Percentiles rank a stretch among this genome's conserved stretches.
phyloP scores from a whole-genome alignment of 64 coral and sea anemone species.

The Montipora foliosa region DNA sequence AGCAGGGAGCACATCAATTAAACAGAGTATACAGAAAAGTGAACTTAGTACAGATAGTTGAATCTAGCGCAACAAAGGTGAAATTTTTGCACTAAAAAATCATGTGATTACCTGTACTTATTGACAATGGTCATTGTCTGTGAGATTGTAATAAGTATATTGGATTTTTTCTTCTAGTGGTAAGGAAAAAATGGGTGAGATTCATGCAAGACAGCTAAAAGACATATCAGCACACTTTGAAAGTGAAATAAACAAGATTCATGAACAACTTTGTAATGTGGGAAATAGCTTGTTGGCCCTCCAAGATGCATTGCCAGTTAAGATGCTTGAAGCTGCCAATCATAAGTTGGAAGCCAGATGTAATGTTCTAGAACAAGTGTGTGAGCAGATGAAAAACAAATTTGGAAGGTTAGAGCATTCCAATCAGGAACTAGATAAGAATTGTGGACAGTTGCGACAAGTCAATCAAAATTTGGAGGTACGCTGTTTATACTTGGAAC shows the following conservation, averaged over 20 bases:
- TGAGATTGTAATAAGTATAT: neutral
- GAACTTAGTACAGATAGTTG: no score
- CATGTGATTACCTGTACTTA: no score
- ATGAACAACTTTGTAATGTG: conserved; percentile 57
- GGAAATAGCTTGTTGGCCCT: conserved; percentile 67
- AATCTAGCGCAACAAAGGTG: no score
- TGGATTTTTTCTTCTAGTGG: conserved; percentile 10
- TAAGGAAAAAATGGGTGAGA: conserved; percentile 61
- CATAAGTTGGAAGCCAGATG: conserved; percentile 81
- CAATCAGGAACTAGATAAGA: conserved; percentile 73
- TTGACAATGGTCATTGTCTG: no score
- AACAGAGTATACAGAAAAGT: no score
- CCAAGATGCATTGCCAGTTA: conserved; percentile 85
- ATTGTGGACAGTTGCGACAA: conserved; percentile 72
- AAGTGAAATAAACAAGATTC: conserved; percentile 63
- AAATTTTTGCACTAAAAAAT: no score
- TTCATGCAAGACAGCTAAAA: conserved; percentile 65
- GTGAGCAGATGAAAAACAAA: conserved; percentile 84
- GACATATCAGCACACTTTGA: conserved; percentile 78
- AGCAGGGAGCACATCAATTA: no score
- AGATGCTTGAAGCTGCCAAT: conserved; percentile 90
- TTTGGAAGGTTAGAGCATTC: conserved; percentile 69
- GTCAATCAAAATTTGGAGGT: conserved; percentile 86
- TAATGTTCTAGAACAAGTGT: conserved; percentile 81
- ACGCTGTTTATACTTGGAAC: conserved; percentile 79